These are phyloP conservation scores for Scaptomyza reducta DNA, from an alignment of 2,888 invertebrate species.

Conservation along the genomic window DNA sequence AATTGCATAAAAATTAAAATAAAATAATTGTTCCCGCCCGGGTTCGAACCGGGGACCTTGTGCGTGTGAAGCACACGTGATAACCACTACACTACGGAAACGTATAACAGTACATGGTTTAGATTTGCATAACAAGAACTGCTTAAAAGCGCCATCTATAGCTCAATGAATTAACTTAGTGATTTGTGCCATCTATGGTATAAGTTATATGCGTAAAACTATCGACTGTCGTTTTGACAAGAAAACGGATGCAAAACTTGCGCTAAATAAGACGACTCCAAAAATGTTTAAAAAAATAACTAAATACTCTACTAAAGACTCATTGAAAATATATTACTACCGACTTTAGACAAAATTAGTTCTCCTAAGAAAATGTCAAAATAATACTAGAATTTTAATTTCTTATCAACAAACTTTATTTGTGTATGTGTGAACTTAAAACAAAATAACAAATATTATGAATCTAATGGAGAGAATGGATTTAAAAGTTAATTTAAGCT, in stretches of 20 bases:
- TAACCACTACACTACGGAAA: constrained; percentile 84
- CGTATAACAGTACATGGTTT: accelerated
- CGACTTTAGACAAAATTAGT: not conserved
- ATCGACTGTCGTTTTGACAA: not conserved
- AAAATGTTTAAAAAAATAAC: not conserved
- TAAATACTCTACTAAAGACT: too few relatives aligned
- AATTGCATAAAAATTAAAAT: too few relatives aligned
- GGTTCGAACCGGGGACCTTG: constrained; percentile 84
- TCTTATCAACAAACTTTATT: constrained; percentile 11
- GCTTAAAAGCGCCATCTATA: constrained; percentile 42
- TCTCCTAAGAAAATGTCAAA: too few relatives aligned
- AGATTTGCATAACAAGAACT: accelerated
- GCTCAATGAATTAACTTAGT: not conserved
- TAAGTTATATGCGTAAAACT: not conserved
- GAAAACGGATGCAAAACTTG: too few relatives aligned
- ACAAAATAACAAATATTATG: constrained; percentile 62
- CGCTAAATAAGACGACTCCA: too few relatives aligned
- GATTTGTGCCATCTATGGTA: constrained; percentile 11
- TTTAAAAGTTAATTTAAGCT: constrained; percentile 7
- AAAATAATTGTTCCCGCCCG: constrained; percentile 80
- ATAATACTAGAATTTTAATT: not conserved
- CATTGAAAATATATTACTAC: too few relatives aligned
- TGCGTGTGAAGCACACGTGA: constrained; percentile 84
- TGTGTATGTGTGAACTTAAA: constrained; percentile 43
- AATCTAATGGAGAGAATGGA: constrained; percentile 34